Conservation (phyloP, 2,113 vertebrate genomes). For the Labeo rohita region DNA sequence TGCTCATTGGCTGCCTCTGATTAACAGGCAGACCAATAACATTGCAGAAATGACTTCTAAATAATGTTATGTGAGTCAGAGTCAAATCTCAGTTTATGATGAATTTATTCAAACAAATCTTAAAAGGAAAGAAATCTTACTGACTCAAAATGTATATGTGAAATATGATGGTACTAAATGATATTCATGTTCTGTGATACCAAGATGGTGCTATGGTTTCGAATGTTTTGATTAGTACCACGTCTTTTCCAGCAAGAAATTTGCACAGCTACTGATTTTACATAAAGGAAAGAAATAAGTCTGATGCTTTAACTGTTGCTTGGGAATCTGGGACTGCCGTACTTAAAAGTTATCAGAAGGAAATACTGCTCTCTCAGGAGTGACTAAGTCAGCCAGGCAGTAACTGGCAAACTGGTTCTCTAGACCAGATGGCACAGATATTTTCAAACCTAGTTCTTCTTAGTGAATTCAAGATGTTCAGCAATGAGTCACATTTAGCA, state of each 20-base stretch:
- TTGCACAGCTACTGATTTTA: not conserved
- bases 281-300: not conserved
- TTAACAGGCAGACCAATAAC: conserved; percentile 5
- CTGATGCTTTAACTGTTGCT: not conserved
- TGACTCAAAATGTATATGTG: too few species aligned
- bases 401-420: conserved; percentile 13
- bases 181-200: too few species aligned
- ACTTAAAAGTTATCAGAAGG: not conserved
- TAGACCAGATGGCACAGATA: conserved; percentile 3
- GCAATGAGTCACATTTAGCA: conserved; percentile 7
- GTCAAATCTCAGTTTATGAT: not conserved
- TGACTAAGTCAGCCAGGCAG: conserved; percentile 12
- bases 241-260: not conserved
- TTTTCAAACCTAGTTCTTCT: conserved; percentile 27
- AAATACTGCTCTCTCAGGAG: conserved; percentile 9
- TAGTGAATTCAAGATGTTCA: conserved; percentile 30
- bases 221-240: not conserved
- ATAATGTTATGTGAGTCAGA: conserved; percentile 7
- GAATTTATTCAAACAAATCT: not conserved
- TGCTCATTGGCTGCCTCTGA: not conserved
- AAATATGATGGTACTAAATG: too few species aligned
- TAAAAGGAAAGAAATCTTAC: too few species aligned
- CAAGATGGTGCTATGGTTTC: too few species aligned
- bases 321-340: conserved; percentile 15
- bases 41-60: not conserved